phyloP scores from a whole-genome alignment of 64 coral and sea anemone genomes.

The Acropora yongei region DNA sequence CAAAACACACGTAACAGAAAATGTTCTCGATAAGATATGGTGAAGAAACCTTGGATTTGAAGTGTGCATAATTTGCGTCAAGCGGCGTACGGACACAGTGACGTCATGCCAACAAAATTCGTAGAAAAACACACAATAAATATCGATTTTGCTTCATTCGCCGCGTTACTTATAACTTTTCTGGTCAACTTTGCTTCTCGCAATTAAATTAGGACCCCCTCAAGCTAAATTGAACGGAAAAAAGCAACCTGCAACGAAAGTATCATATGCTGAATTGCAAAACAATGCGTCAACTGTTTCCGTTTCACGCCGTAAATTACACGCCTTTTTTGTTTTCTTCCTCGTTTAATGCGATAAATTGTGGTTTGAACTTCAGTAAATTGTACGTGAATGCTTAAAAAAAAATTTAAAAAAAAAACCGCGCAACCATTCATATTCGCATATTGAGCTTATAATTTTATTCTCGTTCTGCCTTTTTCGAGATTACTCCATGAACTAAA shows the following conservation, averaged over 20 bases:
- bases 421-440: no score
- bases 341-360: no score
- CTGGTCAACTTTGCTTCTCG: background rate
- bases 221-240: background rate
- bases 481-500: slow-evolving; percentile 31
- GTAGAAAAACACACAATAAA: background rate
- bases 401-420: no score
- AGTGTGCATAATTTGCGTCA: background rate
- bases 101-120: slow-evolving; percentile 1
- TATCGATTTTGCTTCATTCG: slow-evolving; percentile 14
- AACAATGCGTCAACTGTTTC: slow-evolving; percentile 8
- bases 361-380: no score
- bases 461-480: background rate
- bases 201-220: background rate
- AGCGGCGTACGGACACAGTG: slow-evolving; percentile 10
- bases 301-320: background rate
- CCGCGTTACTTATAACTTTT: background rate
- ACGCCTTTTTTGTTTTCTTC: background rate
- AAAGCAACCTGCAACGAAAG: background rate
- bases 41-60: background rate
- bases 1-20: background rate
- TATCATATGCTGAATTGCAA: slow-evolving; percentile 4
- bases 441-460: no score
- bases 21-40: no score
- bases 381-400: no score